Percentiles rank a stretch among this genome's conserved stretches.
Conservation (phyloP, 2,113 vertebrate species). For the Clinocottus analis region DNA sequence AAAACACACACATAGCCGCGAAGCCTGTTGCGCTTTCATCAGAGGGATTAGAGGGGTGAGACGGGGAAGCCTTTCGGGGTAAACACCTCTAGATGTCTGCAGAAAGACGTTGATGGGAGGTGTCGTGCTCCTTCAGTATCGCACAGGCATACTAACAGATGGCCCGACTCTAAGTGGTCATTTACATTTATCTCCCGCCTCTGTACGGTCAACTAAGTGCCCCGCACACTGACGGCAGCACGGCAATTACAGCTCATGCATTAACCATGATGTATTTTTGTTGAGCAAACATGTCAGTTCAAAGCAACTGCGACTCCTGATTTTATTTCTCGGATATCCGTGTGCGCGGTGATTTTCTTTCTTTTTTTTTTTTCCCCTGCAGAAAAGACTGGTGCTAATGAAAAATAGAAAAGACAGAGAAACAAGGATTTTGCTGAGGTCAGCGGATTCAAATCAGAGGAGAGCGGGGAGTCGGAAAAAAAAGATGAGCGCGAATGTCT, state of each 20-base stretch:
- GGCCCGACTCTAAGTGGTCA: constrained; percentile 49
- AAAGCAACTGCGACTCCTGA: constrained; percentile 18
- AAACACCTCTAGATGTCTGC: constrained; percentile 12
- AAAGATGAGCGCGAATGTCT: constrained; percentile 21
- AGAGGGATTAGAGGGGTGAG: constrained; percentile 17
- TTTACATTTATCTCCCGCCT: constrained; percentile 29
- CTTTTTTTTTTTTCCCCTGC: neutral
- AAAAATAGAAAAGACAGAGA: neutral
- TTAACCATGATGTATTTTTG: constrained; percentile 61
- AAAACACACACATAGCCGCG: neutral
- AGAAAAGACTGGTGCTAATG: neutral
- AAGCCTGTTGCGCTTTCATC: constrained; percentile 20
- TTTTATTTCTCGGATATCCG: constrained; percentile 2
- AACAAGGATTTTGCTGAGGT: constrained; percentile 1
- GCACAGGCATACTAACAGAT: constrained; percentile 58
- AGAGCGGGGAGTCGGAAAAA: constrained; percentile 13
- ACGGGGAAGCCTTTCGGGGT: neutral
- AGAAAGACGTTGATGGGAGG: constrained; percentile 19
- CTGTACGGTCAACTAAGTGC: constrained; percentile 40
- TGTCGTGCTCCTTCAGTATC: constrained; percentile 34
- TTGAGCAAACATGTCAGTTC: constrained; percentile 62
- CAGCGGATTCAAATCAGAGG: constrained; percentile 15
- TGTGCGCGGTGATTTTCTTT: neutral
- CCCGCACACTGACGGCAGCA: constrained; percentile 45
- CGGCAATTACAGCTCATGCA: constrained; percentile 66